Base-by-base conservation (phyloP, 2,888 invertebrate species). In the Lucinisca nassula region DNA sequence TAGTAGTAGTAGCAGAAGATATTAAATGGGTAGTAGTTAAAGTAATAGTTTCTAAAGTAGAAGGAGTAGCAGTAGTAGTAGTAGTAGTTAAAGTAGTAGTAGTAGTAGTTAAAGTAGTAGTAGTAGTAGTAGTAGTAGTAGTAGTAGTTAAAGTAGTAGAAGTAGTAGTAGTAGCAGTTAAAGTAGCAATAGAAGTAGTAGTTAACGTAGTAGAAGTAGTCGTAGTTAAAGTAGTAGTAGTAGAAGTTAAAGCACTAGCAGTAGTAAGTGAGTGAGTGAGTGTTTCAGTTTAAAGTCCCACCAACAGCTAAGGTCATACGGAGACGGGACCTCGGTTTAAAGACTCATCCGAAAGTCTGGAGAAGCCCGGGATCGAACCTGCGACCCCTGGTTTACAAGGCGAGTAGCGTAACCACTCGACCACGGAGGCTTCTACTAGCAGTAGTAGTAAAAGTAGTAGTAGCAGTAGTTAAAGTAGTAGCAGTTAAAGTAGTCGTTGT, bases 61-160 rank as follows among this genome's bases (percentile, higher is more conserved):
- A 27, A 35, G 35, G 8, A 27, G 8, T 61, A 27, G 61, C 21
- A 21, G 61, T 27, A 61, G 12, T 61, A 61, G 24, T 61, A 61
- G 72, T 72, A 72, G 72, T 72, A 72, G 32, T 35, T 17, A 32
- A 17, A 72, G 72, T 30, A 72, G 32, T 72, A 72, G 72, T 72
- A 72, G 72, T 72, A 12, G 14, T 35, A 72, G 72, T 35, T 17
- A 12, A 24, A 35, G 74, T 37, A 74, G 74, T 74, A 74, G 38
- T 74, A 74, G 74, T 37, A 8, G 35, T 74, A 74, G 74, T 74
- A 74, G 45, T 74, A 37, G n/a, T 74, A 74, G 61, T 61, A 61
- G 61, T 61, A 61, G 61, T 61, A 61, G n/a, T 61, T 12, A n/a
- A 12, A 61, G 61, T 61, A 61, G n/a, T 61, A 61, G 61, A 12